phyloP scores from a whole-genome alignment of 2,113 vertebrate species.

The Coptodon bakossiorum region DNA sequence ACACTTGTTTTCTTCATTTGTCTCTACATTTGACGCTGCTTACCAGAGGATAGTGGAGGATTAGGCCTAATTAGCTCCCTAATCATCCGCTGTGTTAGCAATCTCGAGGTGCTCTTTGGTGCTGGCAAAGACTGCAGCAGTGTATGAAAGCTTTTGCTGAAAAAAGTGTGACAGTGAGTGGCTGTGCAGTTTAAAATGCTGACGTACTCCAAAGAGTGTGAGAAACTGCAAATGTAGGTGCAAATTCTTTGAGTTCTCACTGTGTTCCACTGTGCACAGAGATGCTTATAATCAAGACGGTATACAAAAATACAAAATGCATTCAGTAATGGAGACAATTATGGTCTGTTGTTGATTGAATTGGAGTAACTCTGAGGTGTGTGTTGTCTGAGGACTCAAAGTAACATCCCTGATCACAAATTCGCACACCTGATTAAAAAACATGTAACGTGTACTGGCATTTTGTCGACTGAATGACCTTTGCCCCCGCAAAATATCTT shows the following conservation, averaged over 20 bases:
- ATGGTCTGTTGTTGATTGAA: background rate
- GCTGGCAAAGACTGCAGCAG: background rate
- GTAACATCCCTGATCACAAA: background rate
- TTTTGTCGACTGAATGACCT: background rate
- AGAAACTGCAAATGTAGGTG: background rate
- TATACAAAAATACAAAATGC: background rate
- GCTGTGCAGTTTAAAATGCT: background rate
- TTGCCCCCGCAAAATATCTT: background rate
- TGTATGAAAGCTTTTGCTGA: background rate
- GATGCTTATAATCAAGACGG: background rate
- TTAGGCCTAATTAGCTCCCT: background rate
- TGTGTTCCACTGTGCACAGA: background rate
- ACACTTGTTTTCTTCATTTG: background rate
- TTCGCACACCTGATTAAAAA: background rate
- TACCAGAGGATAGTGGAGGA: background rate
- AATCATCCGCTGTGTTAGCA: background rate
- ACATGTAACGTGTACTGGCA: background rate
- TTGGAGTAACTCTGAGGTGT: background rate
- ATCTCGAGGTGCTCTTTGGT: background rate
- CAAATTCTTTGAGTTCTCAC: background rate
- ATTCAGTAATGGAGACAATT: background rate
- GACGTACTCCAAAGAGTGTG: background rate
- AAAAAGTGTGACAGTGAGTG: background rate
- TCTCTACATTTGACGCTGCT: background rate
- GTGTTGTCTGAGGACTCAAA: background rate